A percentile compares a stretch with the other conserved stretches of the same genome.
phyloP scores from a whole-genome alignment of 2,797 vertebrate genomes.

The Limnodromus scolopaceus region DNA sequence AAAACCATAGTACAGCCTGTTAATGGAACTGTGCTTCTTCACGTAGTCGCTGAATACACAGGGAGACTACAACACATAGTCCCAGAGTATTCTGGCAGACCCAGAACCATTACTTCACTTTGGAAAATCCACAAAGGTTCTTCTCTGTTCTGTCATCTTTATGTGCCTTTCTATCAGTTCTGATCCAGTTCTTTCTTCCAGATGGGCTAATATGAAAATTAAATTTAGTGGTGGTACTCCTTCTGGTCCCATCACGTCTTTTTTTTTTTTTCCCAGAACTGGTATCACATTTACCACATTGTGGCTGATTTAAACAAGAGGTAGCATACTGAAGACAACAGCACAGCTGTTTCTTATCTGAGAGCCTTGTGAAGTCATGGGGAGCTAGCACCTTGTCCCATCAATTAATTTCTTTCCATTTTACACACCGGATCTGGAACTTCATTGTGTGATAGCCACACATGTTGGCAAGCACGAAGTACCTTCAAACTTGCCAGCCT shows the following conservation, averaged over 20 bases:
- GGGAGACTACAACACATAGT: neutral
- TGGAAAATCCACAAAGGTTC: neutral
- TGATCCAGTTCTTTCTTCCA: neutral
- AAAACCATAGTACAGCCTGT: neutral
- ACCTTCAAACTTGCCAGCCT: neutral
- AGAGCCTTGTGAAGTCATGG: neutral
- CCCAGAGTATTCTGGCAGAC: neutral
- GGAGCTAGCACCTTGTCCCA: neutral
- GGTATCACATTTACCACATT: neutral
- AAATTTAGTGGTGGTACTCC: neutral
- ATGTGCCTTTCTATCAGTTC: neutral
- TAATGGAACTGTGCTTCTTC: neutral
- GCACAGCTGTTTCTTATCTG: neutral
- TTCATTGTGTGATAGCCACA: neutral
- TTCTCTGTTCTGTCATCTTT: neutral
- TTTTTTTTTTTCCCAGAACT: neutral
- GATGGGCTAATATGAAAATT: neutral
- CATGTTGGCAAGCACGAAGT: neutral
- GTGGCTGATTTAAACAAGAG: neutral
- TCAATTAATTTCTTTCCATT: neutral
- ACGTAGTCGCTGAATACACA: neutral
- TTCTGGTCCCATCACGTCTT: neutral
- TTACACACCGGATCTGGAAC: neutral
- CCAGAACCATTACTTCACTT: neutral
- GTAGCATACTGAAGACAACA: neutral